These are phyloP conservation scores for Spilogale gracilis DNA, from an alignment of 2,113 vertebrate genomes.

Conservation along the genomic window DNA sequence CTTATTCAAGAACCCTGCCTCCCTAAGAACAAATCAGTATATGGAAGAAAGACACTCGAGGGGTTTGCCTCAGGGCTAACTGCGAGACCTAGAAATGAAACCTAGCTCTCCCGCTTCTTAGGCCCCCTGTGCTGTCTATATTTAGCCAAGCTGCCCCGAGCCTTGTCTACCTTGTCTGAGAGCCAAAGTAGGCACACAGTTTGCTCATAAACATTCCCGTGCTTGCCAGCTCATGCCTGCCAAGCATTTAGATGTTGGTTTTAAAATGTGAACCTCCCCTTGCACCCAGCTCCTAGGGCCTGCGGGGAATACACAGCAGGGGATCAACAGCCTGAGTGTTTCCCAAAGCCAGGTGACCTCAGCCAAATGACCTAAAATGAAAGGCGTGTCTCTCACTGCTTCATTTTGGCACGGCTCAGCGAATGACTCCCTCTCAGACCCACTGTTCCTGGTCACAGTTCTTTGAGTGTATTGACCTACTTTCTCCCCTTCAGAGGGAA, in stretches of 20 bases:
- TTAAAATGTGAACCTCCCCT: slow-evolving; percentile 38
- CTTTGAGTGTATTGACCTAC: slow-evolving; percentile 85
- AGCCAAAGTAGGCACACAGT: slow-evolving; percentile 71
- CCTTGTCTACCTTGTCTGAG: slow-evolving; percentile 58
- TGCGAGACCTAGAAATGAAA: slow-evolving; percentile 52
- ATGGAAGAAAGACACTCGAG: background rate
- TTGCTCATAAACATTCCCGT: slow-evolving; percentile 64
- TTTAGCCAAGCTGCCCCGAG: slow-evolving; percentile 51
- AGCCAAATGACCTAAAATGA: slow-evolving; percentile 76
- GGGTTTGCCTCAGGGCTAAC: slow-evolving; percentile 38
- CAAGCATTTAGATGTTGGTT: slow-evolving; percentile 47
- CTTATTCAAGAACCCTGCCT: background rate
- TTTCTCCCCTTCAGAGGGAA: slow-evolving; percentile 77
- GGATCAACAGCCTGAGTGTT: background rate
- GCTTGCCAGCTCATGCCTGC: slow-evolving; percentile 57
- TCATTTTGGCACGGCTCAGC: slow-evolving; percentile 73
- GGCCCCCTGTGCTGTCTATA: slow-evolving; percentile 12
- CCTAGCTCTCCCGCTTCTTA: slow-evolving; percentile 18
- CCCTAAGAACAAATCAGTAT: background rate
- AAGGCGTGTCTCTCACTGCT: slow-evolving; percentile 72
- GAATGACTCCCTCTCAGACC: slow-evolving; percentile 73
- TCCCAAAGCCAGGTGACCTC: slow-evolving; percentile 69
- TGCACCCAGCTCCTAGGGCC: background rate
- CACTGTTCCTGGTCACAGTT: slow-evolving; percentile 76
- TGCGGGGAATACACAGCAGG: slow-evolving; percentile 3